These are phyloP conservation scores for Taurulus bubalis DNA, from an alignment of 2,113 vertebrate species.

Conservation along the genomic window DNA sequence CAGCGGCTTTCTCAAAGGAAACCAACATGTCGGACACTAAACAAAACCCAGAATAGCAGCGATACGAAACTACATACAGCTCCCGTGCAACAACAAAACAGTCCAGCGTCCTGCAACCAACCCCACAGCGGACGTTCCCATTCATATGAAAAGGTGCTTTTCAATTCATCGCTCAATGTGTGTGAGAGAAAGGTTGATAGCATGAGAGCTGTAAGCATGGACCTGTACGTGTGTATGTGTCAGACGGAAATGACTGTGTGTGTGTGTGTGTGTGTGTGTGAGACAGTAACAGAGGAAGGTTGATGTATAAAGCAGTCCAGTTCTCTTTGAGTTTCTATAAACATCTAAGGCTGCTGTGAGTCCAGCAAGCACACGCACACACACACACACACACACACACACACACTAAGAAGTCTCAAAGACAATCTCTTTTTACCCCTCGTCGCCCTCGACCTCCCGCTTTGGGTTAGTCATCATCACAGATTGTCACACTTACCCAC, in stretches of 20 bases:
- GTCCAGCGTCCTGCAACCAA: neutral
- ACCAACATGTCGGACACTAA: constrained; percentile 14
- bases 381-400: neutral
- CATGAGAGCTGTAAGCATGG: neutral
- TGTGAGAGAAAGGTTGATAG: too few relatives aligned
- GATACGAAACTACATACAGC: neutral
- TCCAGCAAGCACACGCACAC: constrained; percentile 12
- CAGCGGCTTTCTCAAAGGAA: constrained; percentile 12
- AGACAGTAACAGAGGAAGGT: constrained; percentile 47
- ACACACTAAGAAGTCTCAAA: constrained; percentile 4
- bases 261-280: constrained; percentile 2
- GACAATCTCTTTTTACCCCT: neutral
- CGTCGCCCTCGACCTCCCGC: neutral
- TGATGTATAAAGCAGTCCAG: constrained; percentile 79
- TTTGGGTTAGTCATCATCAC: neutral
- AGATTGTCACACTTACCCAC: neutral
- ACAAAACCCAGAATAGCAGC: constrained; percentile 29
- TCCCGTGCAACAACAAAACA: neutral
- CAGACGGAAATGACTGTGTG: neutral
- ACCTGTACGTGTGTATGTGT: neutral
- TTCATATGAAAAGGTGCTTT: constrained; percentile 12
- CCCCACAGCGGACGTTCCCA: constrained; percentile 5
- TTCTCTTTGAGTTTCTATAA: constrained; percentile 82
- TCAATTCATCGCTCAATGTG: neutral
- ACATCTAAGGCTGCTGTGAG: constrained; percentile 59